phyloP scores from a whole-genome alignment of 2,113 vertebrate species.

The Symphodus melops region DNA sequence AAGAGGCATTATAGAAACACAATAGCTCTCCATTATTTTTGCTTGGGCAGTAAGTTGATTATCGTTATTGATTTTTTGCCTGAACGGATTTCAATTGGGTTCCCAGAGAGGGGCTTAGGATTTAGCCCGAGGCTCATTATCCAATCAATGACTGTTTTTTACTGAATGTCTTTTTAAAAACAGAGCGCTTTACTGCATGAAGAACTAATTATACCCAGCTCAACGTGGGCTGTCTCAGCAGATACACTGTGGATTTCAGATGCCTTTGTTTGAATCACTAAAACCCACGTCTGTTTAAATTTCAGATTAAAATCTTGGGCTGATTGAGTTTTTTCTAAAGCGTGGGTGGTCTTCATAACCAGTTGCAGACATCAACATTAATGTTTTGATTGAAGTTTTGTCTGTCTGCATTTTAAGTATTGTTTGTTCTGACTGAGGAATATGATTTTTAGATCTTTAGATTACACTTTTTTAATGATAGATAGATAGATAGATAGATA shows the following conservation, averaged over 20 bases:
- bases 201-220: conserved; percentile 41
- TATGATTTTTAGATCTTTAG: background rate
- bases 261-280: conserved; percentile 22
- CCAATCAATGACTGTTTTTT: conserved; percentile 34
- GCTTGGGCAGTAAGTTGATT: conserved; percentile 20
- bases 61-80: conserved; percentile 30
- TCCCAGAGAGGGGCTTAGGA: conserved; percentile 17
- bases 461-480: too few relatives aligned
- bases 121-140: conserved; percentile 26
- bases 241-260: conserved; percentile 24
- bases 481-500: too few relatives aligned
- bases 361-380: conserved; percentile 5
- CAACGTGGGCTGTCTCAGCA: conserved; percentile 28
- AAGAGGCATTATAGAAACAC: conserved; percentile 8
- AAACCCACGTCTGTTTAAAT: conserved; percentile 25
- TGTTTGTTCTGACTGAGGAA: background rate
- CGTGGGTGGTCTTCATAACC: conserved; percentile 11
- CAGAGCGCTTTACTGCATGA: conserved; percentile 18
- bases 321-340: conserved; percentile 8
- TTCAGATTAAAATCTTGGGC: conserved; percentile 3
- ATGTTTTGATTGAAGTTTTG: background rate
- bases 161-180: conserved; percentile 6
- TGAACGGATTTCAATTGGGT: conserved; percentile 25
- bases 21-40: conserved; percentile 14
- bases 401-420: background rate